These are phyloP conservation scores for Seira ritae DNA, from an alignment of 2,888 invertebrate genomes.

Conservation along the genomic window DNA sequence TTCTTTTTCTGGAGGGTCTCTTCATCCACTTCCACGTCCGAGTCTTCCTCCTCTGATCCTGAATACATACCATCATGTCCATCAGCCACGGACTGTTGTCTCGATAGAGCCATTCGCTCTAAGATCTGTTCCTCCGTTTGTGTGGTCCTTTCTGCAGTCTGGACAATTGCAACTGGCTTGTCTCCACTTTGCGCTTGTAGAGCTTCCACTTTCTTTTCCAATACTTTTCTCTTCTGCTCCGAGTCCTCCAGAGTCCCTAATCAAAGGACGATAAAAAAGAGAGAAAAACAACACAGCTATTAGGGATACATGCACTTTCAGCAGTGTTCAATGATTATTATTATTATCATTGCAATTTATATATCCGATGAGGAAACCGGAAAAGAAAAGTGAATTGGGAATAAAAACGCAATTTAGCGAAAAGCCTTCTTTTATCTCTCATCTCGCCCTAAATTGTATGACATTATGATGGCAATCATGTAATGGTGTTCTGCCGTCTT, in stretches of 20 bases:
- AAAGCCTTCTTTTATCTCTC: too few relatives aligned
- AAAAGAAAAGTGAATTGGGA: too few relatives aligned
- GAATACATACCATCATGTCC: slow-evolving; percentile 74
- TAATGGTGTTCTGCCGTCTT: too few relatives aligned
- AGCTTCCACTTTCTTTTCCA: slow-evolving; percentile 87
- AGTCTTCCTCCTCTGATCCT: slow-evolving; percentile 56
- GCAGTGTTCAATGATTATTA: too few relatives aligned
- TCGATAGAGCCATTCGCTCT: slow-evolving; percentile 60
- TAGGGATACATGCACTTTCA: too few relatives aligned
- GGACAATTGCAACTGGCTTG: slow-evolving; percentile 63
- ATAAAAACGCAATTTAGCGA: too few relatives aligned
- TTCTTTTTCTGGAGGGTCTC: slow-evolving; percentile 78
- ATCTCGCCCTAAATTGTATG: too few relatives aligned
- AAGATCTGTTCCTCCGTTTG: slow-evolving; percentile 71
- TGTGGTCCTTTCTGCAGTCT: slow-evolving; percentile 69
- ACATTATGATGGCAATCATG: too few relatives aligned
- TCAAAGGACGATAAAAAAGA: slow-evolving; percentile 16
- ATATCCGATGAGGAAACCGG: too few relatives aligned
- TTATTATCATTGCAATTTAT: too few relatives aligned
- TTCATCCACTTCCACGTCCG: slow-evolving; percentile 79
- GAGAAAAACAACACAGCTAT: too few relatives aligned
- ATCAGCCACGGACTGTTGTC: slow-evolving; percentile 77
- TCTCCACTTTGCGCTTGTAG: slow-evolving; percentile 77
- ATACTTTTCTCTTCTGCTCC: slow-evolving; percentile 84
- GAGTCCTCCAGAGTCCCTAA: slow-evolving; percentile 81